phyloP scores from a whole-genome alignment of 2,888 invertebrate species.

The Diaperis boleti region DNA sequence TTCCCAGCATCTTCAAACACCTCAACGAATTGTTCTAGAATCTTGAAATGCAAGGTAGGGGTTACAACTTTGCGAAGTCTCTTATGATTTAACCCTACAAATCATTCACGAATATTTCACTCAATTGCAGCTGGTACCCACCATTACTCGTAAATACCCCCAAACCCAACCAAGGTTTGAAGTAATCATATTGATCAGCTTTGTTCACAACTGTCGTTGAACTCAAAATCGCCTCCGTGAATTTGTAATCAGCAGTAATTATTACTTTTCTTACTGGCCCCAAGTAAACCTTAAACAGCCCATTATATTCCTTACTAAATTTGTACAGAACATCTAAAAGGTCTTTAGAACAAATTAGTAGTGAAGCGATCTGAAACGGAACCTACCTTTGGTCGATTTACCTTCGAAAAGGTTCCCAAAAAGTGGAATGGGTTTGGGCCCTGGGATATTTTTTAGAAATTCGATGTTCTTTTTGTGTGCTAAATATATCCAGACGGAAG shows the following conservation, averaged over 20 bases:
- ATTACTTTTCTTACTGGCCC: constrained; percentile 9
- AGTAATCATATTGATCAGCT: constrained; percentile 11
- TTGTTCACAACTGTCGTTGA: constrained; percentile 6
- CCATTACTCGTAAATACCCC: neutral
- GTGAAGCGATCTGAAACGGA: too few relatives aligned
- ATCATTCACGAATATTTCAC: too few relatives aligned
- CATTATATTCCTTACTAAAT: constrained; percentile 6
- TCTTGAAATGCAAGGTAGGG: constrained; percentile 12
- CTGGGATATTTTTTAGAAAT: constrained; percentile 8
- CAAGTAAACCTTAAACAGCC: neutral
- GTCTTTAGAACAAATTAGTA: too few relatives aligned
- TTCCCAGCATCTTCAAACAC: constrained; percentile 10
- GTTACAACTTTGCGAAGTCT: neutral
- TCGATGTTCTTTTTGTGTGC: too few relatives aligned
- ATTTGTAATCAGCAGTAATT: constrained; percentile 13
- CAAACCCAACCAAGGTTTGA: constrained; percentile 15
- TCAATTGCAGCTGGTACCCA: too few relatives aligned
- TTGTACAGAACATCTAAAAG: neutral
- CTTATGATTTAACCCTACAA: constrained; percentile 6
- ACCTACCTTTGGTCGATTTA: constrained; percentile 4
- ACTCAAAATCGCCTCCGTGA: constrained; percentile 10
- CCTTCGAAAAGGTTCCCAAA: constrained; percentile 13
- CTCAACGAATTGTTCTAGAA: constrained; percentile 13
- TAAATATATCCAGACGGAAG: too few relatives aligned
- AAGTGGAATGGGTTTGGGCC: neutral